Evolutionary conservation across 2,888 invertebrate species (phyloP).

Genomic region (Lochmaea crataegi): DNA sequence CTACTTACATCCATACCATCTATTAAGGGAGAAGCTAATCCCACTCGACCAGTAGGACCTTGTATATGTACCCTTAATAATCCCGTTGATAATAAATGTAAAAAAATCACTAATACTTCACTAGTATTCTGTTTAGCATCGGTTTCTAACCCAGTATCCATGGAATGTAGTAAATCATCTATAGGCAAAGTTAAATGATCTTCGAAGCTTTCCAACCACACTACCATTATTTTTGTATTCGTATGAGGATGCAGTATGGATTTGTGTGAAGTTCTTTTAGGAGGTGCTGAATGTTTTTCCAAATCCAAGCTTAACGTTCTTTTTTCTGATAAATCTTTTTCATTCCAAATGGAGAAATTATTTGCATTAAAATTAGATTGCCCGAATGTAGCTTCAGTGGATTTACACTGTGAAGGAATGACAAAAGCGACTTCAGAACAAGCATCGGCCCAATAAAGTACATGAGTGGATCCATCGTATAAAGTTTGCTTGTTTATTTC

Average conservation of each 20-base stretch:
- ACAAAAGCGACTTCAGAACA: constrained; percentile 95
- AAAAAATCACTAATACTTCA: constrained; percentile 80
- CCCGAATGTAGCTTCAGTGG: constrained; percentile 48
- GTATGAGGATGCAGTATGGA: constrained; percentile 71
- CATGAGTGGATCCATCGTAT: constrained; percentile 86
- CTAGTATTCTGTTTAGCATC: constrained; percentile 69
- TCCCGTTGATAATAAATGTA: constrained; percentile 82
- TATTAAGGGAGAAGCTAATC: constrained; percentile 84
- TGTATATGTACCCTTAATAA: constrained; percentile 80
- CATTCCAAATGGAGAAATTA: constrained; percentile 68
- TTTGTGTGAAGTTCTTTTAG: constrained; percentile 68
- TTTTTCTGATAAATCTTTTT: constrained; percentile 68
- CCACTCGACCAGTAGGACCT: constrained; percentile 77
- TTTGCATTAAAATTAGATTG: constrained; percentile 54
- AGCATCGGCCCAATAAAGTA: constrained; percentile 96
- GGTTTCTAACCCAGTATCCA: constrained; percentile 86
- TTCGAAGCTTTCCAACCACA: constrained; percentile 97
- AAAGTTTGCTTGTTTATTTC: constrained; percentile 54
- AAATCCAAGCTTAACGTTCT: constrained; percentile 79
- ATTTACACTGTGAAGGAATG: constrained; percentile 75
- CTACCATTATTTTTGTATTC: constrained; percentile 85
- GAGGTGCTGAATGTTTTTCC: constrained; percentile 74
- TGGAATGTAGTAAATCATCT: constrained; percentile 81
- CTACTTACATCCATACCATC: constrained; percentile 90
- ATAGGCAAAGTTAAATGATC: constrained; percentile 91